A percentile compares a stretch with the other conserved stretches of the same genome.
Evolutionary conservation across 1,140 invertebrate species (phyloP).

Genomic region (Drosophila melanogaster): DNA sequence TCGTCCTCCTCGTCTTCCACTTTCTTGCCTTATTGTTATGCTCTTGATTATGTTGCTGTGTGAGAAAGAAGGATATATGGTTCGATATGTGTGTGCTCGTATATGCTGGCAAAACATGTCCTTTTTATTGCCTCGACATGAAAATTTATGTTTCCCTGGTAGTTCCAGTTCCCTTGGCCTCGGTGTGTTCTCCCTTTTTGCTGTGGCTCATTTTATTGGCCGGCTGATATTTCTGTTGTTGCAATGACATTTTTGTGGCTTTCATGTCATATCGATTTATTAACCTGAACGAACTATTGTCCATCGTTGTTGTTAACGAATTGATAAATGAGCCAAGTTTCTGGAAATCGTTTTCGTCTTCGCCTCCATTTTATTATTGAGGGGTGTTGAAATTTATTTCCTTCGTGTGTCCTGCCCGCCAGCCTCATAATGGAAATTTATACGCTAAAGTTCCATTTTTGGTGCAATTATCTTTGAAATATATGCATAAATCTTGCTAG

Average conservation of each 20-base stretch:
- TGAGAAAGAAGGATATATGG: constrained; percentile 12
- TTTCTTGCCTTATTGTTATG: constrained; percentile 73
- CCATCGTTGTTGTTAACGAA: constrained; percentile 33
- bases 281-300: constrained; percentile 83
- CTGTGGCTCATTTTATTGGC: constrained; percentile 72
- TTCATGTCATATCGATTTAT: constrained; percentile 81
- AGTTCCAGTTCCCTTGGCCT: constrained; percentile 20
- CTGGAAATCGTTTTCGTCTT: constrained; percentile 69
- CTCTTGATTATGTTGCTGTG: constrained; percentile 75
- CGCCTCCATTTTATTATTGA: constrained; percentile 43
- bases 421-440: constrained; percentile 76
- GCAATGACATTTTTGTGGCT: constrained; percentile 48
- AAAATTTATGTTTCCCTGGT: constrained; percentile 75
- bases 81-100: constrained; percentile 37
- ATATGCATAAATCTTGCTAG: constrained; percentile 49
- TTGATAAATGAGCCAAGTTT: constrained; percentile 78
- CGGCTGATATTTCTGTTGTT: constrained; percentile 31
- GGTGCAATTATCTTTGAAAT: constrained; percentile 71
- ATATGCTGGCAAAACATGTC: constrained; percentile 74
- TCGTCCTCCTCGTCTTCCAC: constrained; percentile 11
- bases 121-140: constrained; percentile 80
- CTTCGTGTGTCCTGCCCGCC: constrained; percentile 37
- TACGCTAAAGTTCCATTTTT: constrained; percentile 57
- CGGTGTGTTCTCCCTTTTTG: constrained; percentile 21
- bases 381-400: constrained; percentile 77